Evolutionary conservation across 2,888 invertebrate genomes (phyloP), one percentile per base, ranked within the genome.

Genomic region (Melanophora roralis): DNA sequence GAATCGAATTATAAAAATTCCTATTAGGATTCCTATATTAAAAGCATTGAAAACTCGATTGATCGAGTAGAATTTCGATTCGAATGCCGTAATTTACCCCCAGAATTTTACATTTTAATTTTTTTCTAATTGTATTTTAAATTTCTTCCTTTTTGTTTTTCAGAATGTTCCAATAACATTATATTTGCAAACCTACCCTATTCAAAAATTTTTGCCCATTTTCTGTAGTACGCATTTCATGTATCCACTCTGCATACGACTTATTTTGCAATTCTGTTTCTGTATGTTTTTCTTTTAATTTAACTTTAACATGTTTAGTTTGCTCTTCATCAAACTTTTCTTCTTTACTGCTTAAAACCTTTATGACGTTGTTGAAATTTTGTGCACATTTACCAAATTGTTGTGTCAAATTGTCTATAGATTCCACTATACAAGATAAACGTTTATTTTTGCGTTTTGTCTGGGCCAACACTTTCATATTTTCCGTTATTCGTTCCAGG

Each of bases 121-220:
- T n/a, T n/a, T n/a, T n/a, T n/a, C n/a, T n/a, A n/a, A n/a, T n/a
- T n/a, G n/a, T n/a, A n/a, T n/a, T n/a, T n/a, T n/a, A n/a, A n/a
- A n/a, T n/a, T n/a, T n/a, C n/a, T n/a, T n/a, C n/a, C n/a, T n/a
- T n/a, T n/a, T n/a, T n/a, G n/a, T n/a, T n/a, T n/a, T n/a, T n/a
- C n/a, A n/a, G n/a, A n/a, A n/a, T n/a, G n/a, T n/a, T n/a, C n/a
- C n/a, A 27, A 27, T 27, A 27, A 27, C 6, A 6, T 27, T 5
- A 27, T 6, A 6, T 27, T 27, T 27, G 27, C 6, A 36, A 11
- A 65, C 75, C 55, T 82, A 89, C 89, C 59, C 86, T 87, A 12
- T 87, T 86, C 34, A 90, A 81, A 76, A 90, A 89, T 19, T 85
- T 82, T 49, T 86, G 83, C 0, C 90, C 90, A 80, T 86, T 88